These are phyloP conservation scores for Callimorpha dominula DNA, from an alignment of 2,888 invertebrate species.

Conservation along the genomic window DNA sequence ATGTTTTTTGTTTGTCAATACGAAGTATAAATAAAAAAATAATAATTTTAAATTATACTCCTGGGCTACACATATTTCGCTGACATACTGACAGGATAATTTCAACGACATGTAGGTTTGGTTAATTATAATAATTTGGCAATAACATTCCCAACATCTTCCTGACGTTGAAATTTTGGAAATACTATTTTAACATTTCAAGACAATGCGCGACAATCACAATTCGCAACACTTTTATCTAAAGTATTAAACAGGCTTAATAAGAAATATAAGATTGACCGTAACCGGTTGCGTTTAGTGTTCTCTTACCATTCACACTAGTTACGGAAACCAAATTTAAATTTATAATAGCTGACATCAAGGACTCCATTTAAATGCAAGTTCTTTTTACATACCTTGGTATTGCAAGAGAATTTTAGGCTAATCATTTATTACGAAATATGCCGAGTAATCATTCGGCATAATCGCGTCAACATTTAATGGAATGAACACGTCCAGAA, in stretches of 20 bases:
- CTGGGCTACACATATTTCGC: background rate
- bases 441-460: slow-evolving; percentile 34
- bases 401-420: background rate
- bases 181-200: slow-evolving; percentile 8
- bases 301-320: slow-evolving; percentile 20
- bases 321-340: slow-evolving; percentile 35
- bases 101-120: background rate
- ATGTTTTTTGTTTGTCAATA: slow-evolving; percentile 45
- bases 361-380: slow-evolving; percentile 9
- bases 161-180: background rate
- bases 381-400: background rate
- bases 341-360: slow-evolving; percentile 25
- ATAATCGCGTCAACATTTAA: slow-evolving; percentile 47
- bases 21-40: slow-evolving; percentile 28
- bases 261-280: slow-evolving; percentile 11
- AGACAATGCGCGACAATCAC: background rate
- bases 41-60: too few species aligned
- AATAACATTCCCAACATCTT: background rate
- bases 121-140: background rate
- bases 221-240: slow-evolving; percentile 4
- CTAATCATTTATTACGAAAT: background rate
- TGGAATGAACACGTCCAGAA: slow-evolving; percentile 54
- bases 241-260: slow-evolving; percentile 13
- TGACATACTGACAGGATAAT: too few species aligned
- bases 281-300: slow-evolving; percentile 22